Evolutionary conservation across 2,888 invertebrate genomes (phyloP), one percentile per base, ranked within the genome.

Genomic region (Fragum fragum): DNA sequence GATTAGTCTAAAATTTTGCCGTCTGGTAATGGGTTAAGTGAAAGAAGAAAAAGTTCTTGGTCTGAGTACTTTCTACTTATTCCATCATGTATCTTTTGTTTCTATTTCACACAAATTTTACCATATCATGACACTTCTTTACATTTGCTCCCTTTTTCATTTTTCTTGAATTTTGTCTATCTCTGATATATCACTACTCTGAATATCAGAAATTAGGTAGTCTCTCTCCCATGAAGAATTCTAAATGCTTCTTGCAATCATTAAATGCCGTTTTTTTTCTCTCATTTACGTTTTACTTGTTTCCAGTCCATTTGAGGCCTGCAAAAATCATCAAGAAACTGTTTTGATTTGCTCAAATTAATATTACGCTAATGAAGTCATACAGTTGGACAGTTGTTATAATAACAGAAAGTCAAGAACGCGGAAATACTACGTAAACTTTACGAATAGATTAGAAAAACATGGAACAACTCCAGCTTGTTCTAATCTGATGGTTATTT

Each of bases 341-440:
- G 71, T 71, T 71, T 71, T 55, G 71, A 55, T 71, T 71, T 71
- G 71, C 71, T 55, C 55, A 26, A 71, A 55, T 71, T 71, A 71
- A 26, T 39, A 16, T 32, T 29, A 57, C 32, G 55, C 57, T 71
- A 55, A 71, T 71, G 53, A 71, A 71, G 71, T 57, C 55, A 71
- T 71, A 28, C 55, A 71, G 36, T 28, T 53, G 26, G 71, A 71
- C 53, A 55, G 36, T 36, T 55, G 71, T 55, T 71, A 55, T 55
- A 71, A 71, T 71, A 71, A 71, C 71, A 70, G 55, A 57, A 23
- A 55, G 36, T 6, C 32, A 29, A 32, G 36, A 55, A 57, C 55
- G 53, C 71, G 71, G 71, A 71, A 71, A 71, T 71, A 55, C 55
- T 71, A 71, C 53, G 71, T 71, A 71, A 71, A 71, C 71, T 36